Base-by-base conservation (phyloP, 2,113 vertebrate genomes). In the Chaenocephalus aceratus region DNA sequence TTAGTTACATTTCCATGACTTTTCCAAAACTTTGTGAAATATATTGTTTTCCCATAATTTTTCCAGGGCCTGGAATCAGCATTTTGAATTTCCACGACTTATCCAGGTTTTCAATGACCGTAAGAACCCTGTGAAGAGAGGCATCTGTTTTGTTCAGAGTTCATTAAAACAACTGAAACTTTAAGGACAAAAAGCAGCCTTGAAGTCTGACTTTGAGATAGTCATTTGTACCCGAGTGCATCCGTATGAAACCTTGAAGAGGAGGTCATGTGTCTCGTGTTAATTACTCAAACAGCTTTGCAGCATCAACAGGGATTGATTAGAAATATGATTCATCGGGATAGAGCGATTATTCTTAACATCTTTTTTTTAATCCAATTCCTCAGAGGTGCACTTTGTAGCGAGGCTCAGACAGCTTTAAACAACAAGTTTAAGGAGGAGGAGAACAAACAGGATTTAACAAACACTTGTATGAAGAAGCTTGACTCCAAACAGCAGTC, bases 121-220 rank as follows among this genome's bases (percentile, higher is more conserved):
- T 21, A 21, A 21, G 21, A 21, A 21, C 21, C 21, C 21, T 21
- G 21, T 21, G 21, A 21, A 21, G 9, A 41, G 26, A 69, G 60
- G 21, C 12, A 52, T 45, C 74, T 66, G 2, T 44, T 72, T 72
- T 21, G 30, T 70, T 2, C 12, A 49, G 23, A 18, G 44, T 61
- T 66, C 23, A 23, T 72, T 52, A 34, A 74, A 63, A 73, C 26
- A 64, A 65, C 30, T 34, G 15, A 53, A 56, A 49, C 56, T 2
- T 30, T 23, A n/a, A 30, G 36, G 36, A 36, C 5, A 64, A 56
- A 41, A 23, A 34, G 58, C 16, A 58, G 44, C 53, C 11, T 9
- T 34, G 30, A 10, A 63, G 18, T 26, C 3, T 8, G 16, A 30
- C 36, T n/a, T 13, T 64, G n/a, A 56, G 23, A 1, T 34, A 18